Conservation (phyloP, 2,797 vertebrate species). For the Sebastes steindachneri region DNA sequence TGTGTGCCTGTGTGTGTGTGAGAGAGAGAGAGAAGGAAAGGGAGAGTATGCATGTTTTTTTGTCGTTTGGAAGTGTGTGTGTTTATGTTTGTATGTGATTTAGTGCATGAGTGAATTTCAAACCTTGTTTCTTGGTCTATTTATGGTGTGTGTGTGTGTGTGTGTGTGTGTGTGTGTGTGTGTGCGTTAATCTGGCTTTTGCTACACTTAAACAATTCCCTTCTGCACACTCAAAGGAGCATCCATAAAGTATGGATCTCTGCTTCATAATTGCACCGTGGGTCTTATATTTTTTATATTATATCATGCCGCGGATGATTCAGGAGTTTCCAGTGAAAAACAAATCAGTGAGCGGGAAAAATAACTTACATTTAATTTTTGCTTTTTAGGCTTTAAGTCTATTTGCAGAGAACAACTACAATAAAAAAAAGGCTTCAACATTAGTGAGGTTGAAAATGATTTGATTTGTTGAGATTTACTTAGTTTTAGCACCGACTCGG, state of each 20-base stretch:
- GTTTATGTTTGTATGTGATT: slow-evolving; percentile 57
- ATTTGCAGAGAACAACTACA: background rate
- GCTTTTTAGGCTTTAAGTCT: background rate
- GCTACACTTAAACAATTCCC: background rate
- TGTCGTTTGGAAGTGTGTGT: slow-evolving; percentile 31
- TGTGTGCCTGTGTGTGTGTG: slow-evolving; percentile 28
- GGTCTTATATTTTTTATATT: background rate
- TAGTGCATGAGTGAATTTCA: slow-evolving; percentile 36
- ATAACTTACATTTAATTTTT: background rate
- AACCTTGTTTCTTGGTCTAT: slow-evolving; percentile 1
- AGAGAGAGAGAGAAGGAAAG: background rate
- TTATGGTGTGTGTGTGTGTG: background rate
- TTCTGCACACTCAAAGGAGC: background rate
- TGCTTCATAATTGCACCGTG: slow-evolving; percentile 2
- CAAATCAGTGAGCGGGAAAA: background rate
- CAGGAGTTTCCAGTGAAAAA: background rate
- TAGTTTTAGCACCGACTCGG: background rate
- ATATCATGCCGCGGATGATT: background rate
- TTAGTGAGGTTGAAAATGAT: background rate
- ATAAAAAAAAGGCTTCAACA: background rate
- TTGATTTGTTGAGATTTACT: background rate
- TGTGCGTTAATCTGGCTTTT: background rate
- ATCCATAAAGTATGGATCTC: background rate
- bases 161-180: background rate
- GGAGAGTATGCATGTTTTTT: slow-evolving; percentile 35